Conservation (phyloP, 2,888 invertebrate genomes). For the Plebejus anna region DNA sequence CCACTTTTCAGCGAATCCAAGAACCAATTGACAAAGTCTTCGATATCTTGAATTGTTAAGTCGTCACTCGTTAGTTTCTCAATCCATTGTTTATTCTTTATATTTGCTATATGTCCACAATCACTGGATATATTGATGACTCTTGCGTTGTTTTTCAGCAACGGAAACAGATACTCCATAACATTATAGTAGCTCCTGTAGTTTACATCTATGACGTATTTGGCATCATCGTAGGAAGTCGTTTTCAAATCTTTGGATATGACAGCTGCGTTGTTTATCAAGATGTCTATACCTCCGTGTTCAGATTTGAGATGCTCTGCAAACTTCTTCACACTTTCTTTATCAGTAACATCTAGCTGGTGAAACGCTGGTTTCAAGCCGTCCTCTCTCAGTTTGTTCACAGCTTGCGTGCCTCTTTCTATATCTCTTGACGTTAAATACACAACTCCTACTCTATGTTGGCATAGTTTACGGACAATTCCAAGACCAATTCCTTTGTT, state of each 20-base stretch:
- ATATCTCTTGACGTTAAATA: slow-evolving; percentile 82
- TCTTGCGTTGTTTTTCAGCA: slow-evolving; percentile 42
- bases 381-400: slow-evolving; percentile 71
- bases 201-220: slow-evolving; percentile 41
- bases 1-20: slow-evolving; percentile 42
- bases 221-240: slow-evolving; percentile 41
- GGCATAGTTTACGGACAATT: slow-evolving; percentile 80
- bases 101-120: slow-evolving; percentile 43
- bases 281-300: slow-evolving; percentile 45
- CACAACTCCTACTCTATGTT: slow-evolving; percentile 81
- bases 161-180: slow-evolving; percentile 41
- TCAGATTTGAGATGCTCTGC: slow-evolving; percentile 42
- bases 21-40: slow-evolving; percentile 44
- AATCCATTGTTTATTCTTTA: slow-evolving; percentile 43
- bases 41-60: slow-evolving; percentile 39
- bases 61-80: slow-evolving; percentile 40
- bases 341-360: slow-evolving; percentile 45
- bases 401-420: slow-evolving; percentile 73
- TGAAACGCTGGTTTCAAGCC: slow-evolving; percentile 56
- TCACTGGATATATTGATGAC: slow-evolving; percentile 45
- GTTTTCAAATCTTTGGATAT: slow-evolving; percentile 36
- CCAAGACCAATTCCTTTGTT: slow-evolving; percentile 84
- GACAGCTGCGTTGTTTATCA: slow-evolving; percentile 47
- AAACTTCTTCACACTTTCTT: slow-evolving; percentile 41
- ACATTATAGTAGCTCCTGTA: slow-evolving; percentile 39